These are phyloP conservation scores for Colletes gigas DNA, from an alignment of 1,140 invertebrate genomes.

Conservation along the genomic window DNA sequence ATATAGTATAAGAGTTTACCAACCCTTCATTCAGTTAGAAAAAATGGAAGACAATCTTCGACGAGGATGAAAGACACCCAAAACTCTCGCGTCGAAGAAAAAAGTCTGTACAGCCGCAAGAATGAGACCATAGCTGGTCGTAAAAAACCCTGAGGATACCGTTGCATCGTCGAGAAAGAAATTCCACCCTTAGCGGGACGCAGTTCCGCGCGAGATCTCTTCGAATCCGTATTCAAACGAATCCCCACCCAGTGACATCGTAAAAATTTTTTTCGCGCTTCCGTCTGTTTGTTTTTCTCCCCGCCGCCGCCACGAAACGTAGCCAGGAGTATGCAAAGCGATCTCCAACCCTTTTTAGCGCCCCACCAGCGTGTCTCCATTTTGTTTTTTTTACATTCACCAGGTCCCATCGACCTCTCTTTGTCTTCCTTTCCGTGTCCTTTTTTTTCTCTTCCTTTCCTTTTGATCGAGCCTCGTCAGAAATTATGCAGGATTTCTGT, in stretches of 20 bases:
- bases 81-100: not conserved
- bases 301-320: conserved; percentile 45
- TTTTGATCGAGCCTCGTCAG: conserved; percentile 56
- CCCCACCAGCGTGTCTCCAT: conserved; percentile 57
- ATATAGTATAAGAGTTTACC: too few relatives aligned
- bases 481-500: conserved; percentile 65
- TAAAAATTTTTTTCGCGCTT: conserved; percentile 71
- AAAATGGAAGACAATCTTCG: too few relatives aligned
- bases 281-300: conserved; percentile 75
- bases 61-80: too few relatives aligned
- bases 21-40: too few relatives aligned
- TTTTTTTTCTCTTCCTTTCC: conserved; percentile 40
- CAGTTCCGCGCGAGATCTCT: conserved; percentile 1
- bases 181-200: conserved; percentile 11
- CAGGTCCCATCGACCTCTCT: conserved; percentile 40
- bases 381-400: conserved; percentile 33
- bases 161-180: conserved; percentile 2
- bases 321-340: conserved; percentile 68
- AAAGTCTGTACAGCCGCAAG: not conserved
- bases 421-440: conserved; percentile 35
- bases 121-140: not conserved
- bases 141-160: not conserved
- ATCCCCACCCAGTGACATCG: conserved; percentile 12
- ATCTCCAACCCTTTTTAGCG: conserved; percentile 72
- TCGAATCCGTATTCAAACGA: conserved; percentile 22